Conservation (phyloP, 2,797 vertebrate genomes). For the Tiaroga cobitis region DNA sequence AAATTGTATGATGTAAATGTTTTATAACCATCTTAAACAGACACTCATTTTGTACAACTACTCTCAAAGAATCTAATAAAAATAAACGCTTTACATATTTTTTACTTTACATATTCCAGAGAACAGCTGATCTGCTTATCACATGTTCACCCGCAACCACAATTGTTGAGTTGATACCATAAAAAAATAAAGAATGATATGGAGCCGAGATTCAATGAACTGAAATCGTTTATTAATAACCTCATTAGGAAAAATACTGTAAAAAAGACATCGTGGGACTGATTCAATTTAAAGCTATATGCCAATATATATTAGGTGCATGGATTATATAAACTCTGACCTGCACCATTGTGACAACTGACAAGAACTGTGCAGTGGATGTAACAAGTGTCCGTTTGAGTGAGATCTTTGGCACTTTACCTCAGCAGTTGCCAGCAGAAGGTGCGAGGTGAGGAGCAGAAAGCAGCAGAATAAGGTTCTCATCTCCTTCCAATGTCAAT, state of each 20-base stretch:
- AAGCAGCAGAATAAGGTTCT: slow-evolving; percentile 90
- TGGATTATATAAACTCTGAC: not conserved
- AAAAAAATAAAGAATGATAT: not conserved
- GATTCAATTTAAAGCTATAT: not conserved
- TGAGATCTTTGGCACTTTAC: slow-evolving; percentile 75
- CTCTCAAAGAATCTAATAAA: not conserved
- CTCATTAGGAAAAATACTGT: not conserved
- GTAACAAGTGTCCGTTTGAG: not conserved
- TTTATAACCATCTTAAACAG: not conserved
- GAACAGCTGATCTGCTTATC: not conserved
- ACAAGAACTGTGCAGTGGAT: not conserved
- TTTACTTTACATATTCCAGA: not conserved
- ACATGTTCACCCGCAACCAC: not conserved
- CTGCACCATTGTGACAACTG: not conserved
- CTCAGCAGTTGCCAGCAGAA: slow-evolving; percentile 88
- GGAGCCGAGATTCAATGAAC: not conserved
- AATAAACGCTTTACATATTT: not conserved
- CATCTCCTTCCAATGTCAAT: slow-evolving; percentile 89
- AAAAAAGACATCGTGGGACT: not conserved
- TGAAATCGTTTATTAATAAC: not conserved
- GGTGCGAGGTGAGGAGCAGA: slow-evolving; percentile 88
- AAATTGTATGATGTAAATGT: not conserved
- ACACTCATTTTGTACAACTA: not conserved
- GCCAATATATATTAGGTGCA: not conserved
- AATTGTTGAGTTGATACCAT: not conserved